These are phyloP conservation scores for Lagopus muta DNA, from an alignment of 2,113 vertebrate genomes.

Conservation along the genomic window DNA sequence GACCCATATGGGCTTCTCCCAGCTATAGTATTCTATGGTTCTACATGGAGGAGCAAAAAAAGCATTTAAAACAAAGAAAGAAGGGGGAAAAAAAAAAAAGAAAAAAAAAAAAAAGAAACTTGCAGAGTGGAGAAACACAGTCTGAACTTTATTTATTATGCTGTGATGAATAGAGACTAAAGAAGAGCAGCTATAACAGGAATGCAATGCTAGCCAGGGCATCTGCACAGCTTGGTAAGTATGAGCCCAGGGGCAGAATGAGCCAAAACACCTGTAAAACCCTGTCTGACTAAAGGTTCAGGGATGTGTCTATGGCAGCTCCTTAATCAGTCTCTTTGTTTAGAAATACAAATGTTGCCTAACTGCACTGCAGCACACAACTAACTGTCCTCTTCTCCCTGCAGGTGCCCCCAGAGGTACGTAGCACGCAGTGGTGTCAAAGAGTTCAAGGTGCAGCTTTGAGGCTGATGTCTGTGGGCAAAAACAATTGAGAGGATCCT, in stretches of 20 bases:
- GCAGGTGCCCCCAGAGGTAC: conserved; percentile 81
- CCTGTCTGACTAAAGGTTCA: neutral
- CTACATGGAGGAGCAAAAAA: neutral
- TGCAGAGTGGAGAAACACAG: neutral
- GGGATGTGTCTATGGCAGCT: neutral
- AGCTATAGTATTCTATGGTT: neutral
- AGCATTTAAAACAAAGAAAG: neutral
- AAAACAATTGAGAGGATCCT: neutral
- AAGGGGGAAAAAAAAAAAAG: too few relatives aligned
- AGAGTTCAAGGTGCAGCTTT: neutral
- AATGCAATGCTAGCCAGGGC: neutral
- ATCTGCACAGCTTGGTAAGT: neutral
- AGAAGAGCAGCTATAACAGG: neutral
- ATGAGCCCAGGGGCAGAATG: neutral
- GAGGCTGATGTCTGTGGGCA: neutral
- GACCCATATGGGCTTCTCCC: neutral
- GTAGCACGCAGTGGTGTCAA: neutral
- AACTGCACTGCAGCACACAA: neutral
- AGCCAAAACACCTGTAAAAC: neutral
- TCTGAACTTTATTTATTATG: neutral
- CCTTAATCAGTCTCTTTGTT: neutral
- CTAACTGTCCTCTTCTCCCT: conserved; percentile 10
- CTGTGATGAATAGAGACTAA: neutral
- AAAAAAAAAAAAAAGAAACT: neutral
- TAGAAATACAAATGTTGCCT: neutral